Evolutionary conservation across 2,797 vertebrate species (phyloP).

Genomic region (Chaetodon trifasciatus): DNA sequence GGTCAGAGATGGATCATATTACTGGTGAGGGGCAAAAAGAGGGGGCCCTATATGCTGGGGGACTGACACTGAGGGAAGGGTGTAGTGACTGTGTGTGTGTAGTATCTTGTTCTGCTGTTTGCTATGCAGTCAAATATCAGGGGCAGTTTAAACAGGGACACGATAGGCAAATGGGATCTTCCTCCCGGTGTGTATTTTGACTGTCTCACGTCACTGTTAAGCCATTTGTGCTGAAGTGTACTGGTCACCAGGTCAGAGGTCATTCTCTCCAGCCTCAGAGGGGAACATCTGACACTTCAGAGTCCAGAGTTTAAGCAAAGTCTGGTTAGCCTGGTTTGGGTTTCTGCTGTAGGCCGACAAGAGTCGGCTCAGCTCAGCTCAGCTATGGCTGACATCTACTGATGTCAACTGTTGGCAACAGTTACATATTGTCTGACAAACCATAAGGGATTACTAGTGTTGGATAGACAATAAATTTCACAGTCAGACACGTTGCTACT

Average conservation of each 20-base stretch:
- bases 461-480: conserved; percentile 70
- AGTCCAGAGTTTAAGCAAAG: conserved; percentile 80
- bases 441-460: conserved; percentile 77
- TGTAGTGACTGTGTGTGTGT: conserved; percentile 12
- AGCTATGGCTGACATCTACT: conserved; percentile 14
- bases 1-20: conserved; percentile 70
- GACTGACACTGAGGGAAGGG: conserved; percentile 57
- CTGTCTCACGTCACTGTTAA: conserved; percentile 35
- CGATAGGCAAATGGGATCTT: conserved; percentile 47
- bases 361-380: conserved; percentile 11
- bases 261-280: conserved; percentile 30
- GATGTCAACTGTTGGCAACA: conserved; percentile 21
- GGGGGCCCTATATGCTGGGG: conserved; percentile 51
- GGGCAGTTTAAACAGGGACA: conserved; percentile 36
- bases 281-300: conserved; percentile 66
- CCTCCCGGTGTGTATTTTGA: conserved; percentile 33
- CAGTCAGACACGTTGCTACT: neutral
- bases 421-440: conserved; percentile 56
- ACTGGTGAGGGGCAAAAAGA: conserved; percentile 63
- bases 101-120: conserved; percentile 7
- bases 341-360: conserved; percentile 41
- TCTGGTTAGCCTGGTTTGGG: conserved; percentile 40
- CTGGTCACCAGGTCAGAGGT: conserved; percentile 53
- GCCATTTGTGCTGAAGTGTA: conserved; percentile 39
- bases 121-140: conserved; percentile 34